Conservation (phyloP, 2,113 vertebrate species). For the Cebidichthys violaceus region DNA sequence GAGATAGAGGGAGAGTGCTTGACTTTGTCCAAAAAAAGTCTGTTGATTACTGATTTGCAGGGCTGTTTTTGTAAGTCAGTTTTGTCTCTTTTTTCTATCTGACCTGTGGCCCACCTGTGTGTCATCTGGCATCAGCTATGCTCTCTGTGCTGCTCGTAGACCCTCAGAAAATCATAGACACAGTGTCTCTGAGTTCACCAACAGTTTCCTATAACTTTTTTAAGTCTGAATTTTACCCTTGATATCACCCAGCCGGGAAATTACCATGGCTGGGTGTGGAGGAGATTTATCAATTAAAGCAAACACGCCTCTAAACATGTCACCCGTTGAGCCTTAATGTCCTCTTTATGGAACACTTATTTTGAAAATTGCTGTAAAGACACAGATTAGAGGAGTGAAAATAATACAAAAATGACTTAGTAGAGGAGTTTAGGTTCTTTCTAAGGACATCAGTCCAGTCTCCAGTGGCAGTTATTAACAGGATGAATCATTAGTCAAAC, state of each 20-base stretch:
- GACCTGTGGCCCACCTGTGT: conserved; percentile 2
- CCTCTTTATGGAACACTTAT: conserved; percentile 10
- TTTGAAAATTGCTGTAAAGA: neutral
- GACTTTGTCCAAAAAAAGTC: conserved; percentile 7
- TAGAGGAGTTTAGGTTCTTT: neutral
- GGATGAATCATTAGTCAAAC: neutral
- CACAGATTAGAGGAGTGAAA: neutral
- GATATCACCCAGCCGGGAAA: neutral
- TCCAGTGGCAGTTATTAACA: neutral
- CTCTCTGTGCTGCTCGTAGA: neutral
- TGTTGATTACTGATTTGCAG: conserved; percentile 19
- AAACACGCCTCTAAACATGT: conserved; percentile 20
- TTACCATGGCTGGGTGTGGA: neutral
- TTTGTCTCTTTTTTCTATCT: neutral
- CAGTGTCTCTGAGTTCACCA: neutral
- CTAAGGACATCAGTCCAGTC: neutral
- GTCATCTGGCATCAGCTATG: neutral
- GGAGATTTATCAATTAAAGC: conserved; percentile 2
- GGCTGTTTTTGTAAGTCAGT: conserved; percentile 23
- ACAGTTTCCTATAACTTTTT: neutral
- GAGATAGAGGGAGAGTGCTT: conserved; percentile 25
- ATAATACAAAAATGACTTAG: neutral
- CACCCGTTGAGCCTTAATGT: conserved; percentile 6
- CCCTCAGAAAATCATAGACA: neutral
- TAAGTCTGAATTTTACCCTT: neutral